Conservation (phyloP, 2,888 invertebrate species). For the Busseola fusca region DNA sequence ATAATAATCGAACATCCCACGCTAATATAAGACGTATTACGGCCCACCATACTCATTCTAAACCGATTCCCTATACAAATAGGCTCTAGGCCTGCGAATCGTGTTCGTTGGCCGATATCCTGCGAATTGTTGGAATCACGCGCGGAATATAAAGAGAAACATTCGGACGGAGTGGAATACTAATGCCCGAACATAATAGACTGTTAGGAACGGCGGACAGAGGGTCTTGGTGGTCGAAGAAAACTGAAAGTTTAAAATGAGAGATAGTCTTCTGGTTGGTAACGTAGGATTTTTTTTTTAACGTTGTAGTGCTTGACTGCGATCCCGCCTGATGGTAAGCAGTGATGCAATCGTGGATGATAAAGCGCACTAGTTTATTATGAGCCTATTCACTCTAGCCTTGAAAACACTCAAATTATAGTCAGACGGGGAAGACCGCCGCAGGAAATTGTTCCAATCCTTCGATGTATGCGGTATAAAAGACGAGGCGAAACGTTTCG, state of each 20-base stretch:
- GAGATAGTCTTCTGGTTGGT: not conserved
- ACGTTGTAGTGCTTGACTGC: too few relatives aligned
- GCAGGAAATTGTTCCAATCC: too few relatives aligned
- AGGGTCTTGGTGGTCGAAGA: not conserved
- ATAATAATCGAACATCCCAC: conserved; percentile 9
- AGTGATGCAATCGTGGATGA: too few relatives aligned
- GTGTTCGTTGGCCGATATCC: conserved; percentile 57
- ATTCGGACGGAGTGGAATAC: conserved; percentile 63
- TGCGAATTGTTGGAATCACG: conserved; percentile 63
- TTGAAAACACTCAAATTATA: too few relatives aligned
- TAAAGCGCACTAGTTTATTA: too few relatives aligned
- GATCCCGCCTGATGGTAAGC: too few relatives aligned
- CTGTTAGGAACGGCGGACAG: conserved; percentile 46
- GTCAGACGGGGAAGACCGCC: too few relatives aligned
- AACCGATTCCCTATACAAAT: conserved; percentile 58
- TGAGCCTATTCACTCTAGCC: too few relatives aligned
- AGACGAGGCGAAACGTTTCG: too few relatives aligned
- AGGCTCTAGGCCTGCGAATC: conserved; percentile 54
- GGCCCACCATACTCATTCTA: conserved; percentile 36
- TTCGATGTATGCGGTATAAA: too few relatives aligned
- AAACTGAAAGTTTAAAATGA: not conserved
- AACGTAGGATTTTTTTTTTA: not conserved
- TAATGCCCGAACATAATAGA: conserved; percentile 64
- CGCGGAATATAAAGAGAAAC: conserved; percentile 66
- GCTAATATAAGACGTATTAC: conserved; percentile 45